Evolutionary conservation across 1,140 invertebrate genomes (phyloP), one percentile per base, ranked within the genome.

Genomic region (Meloidogyne floridensis): DNA sequence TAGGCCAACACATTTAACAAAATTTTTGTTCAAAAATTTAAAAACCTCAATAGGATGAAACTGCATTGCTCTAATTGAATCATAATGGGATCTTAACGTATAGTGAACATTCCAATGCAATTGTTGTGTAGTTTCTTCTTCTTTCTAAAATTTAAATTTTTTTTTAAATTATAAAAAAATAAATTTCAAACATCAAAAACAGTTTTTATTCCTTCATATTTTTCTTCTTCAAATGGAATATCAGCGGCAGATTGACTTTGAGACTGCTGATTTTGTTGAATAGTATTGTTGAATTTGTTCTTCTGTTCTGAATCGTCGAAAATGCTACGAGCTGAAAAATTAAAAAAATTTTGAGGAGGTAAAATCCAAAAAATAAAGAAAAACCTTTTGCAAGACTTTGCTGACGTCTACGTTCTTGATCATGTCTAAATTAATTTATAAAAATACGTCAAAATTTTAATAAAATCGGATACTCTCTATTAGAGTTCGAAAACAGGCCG

Each of bases 31-130:
- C 2, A 32, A 13, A 42, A 71, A 11, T 71, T 59, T n/a, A 18
- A 69, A 20, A 47, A 77, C 77, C 65, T 99, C 97, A 77, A 94
- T 94, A 59, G 97, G 96, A 92, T 99, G 98, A 93, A 99, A 99
- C 86, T 96, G 96, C 80, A 99, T 92, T 79, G 96, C 94, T 18
- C 88, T 71, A 81, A 90, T 81, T 6, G 81, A 95, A 91, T 99
- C 98, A 91, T 98, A 98, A 92, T 99, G 98, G n/a, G 85, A 87
- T n/a, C 88, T 84, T 5, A 89, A 78, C 13, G 88, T 88, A 53
- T 81, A 87, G 10, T 82, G 84, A 32, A 87, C 81, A 51, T 82
- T 83, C 89, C 89, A 89, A 20, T 82, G 88, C 9, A 84, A 65
- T 59, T 76, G 65, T 65, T 83, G 79, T 13, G 73, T n/a, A 74